These are phyloP conservation scores for Patella caerulea DNA, from an alignment of 2,888 invertebrate genomes.

Conservation along the genomic window DNA sequence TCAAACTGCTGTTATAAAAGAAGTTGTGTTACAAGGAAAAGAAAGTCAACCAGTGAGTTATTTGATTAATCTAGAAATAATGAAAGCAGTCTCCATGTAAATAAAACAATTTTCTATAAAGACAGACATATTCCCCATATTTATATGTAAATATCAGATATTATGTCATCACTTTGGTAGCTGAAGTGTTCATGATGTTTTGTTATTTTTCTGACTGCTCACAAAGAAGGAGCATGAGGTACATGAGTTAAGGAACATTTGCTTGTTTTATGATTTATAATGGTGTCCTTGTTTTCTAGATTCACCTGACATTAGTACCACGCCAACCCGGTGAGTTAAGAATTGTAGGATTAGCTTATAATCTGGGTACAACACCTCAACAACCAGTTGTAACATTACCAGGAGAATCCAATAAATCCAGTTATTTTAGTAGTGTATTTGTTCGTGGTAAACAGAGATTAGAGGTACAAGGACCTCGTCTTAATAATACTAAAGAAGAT, in stretches of 20 bases:
- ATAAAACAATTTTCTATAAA: no score
- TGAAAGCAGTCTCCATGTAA: background rate
- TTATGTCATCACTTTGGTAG: background rate
- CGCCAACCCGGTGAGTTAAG: constrained; percentile 81
- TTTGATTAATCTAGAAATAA: background rate
- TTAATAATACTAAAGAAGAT: constrained; percentile 75
- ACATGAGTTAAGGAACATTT: background rate
- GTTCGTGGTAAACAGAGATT: constrained; percentile 71
- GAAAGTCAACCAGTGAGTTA: constrained; percentile 54
- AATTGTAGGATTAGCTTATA: constrained; percentile 82
- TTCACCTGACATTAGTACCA: constrained; percentile 83
- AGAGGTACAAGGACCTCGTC: constrained; percentile 75
- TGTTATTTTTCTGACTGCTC: background rate
- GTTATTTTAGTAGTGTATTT: constrained; percentile 56
- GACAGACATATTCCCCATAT: no score
- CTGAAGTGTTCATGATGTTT: background rate
- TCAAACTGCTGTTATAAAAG: constrained; percentile 64
- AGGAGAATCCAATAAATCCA: constrained; percentile 41
- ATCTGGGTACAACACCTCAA: constrained; percentile 70
- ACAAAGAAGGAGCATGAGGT: no score
- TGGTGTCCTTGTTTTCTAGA: constrained; percentile 52
- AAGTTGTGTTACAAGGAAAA: constrained; percentile 61
- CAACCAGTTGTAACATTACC: constrained; percentile 12
- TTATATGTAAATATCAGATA: no score
- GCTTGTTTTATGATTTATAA: no score